Evolutionary conservation across 2,888 invertebrate genomes (phyloP), one percentile per base, ranked within the genome.

Genomic region (Allolobophora icterica): DNA sequence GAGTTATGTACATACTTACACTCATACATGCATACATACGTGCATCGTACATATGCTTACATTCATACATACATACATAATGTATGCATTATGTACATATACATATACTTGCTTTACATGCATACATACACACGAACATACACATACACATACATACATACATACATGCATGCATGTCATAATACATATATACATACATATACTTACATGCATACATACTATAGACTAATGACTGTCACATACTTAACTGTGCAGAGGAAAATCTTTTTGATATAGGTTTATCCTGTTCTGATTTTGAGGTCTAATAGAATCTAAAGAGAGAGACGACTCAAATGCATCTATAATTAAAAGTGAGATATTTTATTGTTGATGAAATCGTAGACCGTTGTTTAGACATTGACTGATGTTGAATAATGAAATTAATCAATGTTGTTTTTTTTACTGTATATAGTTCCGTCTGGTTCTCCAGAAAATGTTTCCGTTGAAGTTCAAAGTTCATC

Each of bases 381-480:
- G 45, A 38, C 8, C 38, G 8, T 45, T 38, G 38, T 38, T 8
- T 38, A 38, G 8, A 38, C 38, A 5, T 38, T 38, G 38, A 8
- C 38, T 38, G 38, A 38, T 38, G 38, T 38, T 38, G 38, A 38
- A 38, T 38, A 38, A 38, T 38, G 3, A 38, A 71, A 71, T n/a
- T 71, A 71, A 71, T 30, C n/a, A n/a, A 5, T 71, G 24, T 71
- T 71, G 21, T 2, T 30, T 71, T 71, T 21, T 71, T 89, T 89
- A 5, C n/a, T 17, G 83, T n/a, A 90, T 92, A 19, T 90, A 92
- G 96, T 96, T 90, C 99, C 99, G 30, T 96, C 97, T 19, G 97
- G 97, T 93, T 97, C 98, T 30, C 99, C 99, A 0, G 96, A 96
- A 92, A 98, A 99, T 95, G 97, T 99, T 89, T 97, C 97, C 0